A percentile compares a stretch with the other conserved stretches of the same genome.
Conservation (phyloP, 2,113 vertebrate species). For the Sarotherodon lohbergeri region DNA sequence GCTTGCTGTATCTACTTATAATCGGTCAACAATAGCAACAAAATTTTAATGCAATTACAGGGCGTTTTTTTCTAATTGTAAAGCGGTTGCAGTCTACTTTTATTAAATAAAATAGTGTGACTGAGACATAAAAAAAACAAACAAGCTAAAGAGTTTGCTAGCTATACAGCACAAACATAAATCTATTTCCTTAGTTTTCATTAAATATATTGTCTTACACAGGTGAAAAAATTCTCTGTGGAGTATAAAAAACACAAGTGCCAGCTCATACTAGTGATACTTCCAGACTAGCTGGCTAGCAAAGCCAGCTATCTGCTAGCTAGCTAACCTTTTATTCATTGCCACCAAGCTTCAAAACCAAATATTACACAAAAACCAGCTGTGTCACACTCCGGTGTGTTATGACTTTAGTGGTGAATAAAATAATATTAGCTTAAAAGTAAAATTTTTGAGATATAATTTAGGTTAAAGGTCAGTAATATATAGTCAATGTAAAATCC, state of each 20-base stretch:
- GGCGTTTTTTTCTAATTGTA: accelerated
- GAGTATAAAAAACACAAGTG: not conserved
- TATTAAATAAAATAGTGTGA: not conserved
- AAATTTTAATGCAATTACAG: not conserved
- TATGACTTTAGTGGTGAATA: not conserved
- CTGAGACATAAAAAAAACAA: not conserved
- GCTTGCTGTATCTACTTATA: not conserved
- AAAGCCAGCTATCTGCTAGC: not conserved
- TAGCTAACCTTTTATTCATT: not conserved
- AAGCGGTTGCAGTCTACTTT: not conserved
- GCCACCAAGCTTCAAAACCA: not conserved
- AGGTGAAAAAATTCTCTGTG: not conserved
- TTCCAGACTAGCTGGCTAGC: not conserved
- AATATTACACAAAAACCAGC: not conserved
- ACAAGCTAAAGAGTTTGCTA: accelerated
- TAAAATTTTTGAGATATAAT: not conserved
- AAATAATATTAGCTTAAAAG: not conserved
- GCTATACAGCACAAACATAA: accelerated
- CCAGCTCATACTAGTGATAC: not conserved
- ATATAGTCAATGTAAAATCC: not conserved
- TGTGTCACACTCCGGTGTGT: not conserved
- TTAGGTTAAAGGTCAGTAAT: not conserved
- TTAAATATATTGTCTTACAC: not conserved
- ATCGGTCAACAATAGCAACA: not conserved
- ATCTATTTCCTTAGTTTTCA: not conserved